These are phyloP conservation scores for Muscicapa adusta DNA, from an alignment of 2,113 vertebrate genomes.

Conservation along the genomic window DNA sequence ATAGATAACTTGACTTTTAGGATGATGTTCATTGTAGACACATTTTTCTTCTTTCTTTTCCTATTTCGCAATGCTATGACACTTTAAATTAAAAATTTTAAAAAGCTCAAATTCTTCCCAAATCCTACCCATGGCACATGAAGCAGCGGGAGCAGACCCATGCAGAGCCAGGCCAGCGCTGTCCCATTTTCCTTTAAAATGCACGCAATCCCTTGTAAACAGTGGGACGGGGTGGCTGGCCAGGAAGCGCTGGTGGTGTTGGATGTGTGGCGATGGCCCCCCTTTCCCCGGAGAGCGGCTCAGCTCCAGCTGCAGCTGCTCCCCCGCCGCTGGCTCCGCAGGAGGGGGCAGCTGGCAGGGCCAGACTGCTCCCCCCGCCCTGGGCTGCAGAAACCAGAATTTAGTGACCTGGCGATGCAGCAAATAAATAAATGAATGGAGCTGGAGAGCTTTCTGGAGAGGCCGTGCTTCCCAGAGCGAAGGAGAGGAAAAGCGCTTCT, in stretches of 20 bases:
- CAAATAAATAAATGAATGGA: conserved; percentile 60
- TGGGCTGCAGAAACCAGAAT: conserved; percentile 10
- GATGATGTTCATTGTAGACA: neutral
- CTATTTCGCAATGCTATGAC: neutral
- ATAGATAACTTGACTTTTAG: neutral
- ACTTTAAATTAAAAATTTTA: neutral
- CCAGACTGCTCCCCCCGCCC: neutral
- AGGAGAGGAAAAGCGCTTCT: conserved; percentile 55
- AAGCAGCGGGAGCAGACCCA: neutral
- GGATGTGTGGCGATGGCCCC: conserved; percentile 8
- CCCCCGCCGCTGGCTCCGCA: neutral
- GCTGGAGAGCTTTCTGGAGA: conserved; percentile 53
- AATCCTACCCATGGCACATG: neutral
- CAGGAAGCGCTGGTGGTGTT: conserved; percentile 17
- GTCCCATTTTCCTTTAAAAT: neutral
- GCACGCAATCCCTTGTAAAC: neutral
- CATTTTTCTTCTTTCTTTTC: neutral
- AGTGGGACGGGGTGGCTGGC: neutral
- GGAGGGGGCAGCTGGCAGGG: conserved; percentile 30
- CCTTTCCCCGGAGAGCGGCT: neutral
- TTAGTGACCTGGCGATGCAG: conserved; percentile 52
- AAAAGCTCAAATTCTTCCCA: neutral
- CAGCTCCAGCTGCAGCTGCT: conserved; percentile 37
- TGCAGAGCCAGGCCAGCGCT: neutral
- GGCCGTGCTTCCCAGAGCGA: conserved; percentile 33